These are phyloP conservation scores for Paramisgurnus dabryanus DNA, from an alignment of 2,113 vertebrate species.

Conservation along the genomic window DNA sequence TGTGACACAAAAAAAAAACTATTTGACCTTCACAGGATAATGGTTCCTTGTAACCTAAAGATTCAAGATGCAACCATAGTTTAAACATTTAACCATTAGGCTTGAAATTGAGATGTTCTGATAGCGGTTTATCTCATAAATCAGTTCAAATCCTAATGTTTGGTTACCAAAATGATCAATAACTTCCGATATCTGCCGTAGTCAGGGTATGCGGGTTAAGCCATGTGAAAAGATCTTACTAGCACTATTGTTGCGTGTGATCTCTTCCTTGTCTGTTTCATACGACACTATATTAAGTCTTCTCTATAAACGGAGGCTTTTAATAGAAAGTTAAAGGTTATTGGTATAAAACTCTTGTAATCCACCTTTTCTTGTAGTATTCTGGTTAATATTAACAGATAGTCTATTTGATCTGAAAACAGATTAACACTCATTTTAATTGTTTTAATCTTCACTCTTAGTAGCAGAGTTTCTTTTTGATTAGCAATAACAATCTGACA, in stretches of 20 bases:
- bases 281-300: neutral
- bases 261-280: constrained; percentile 4
- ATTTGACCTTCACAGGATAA: constrained; percentile 11
- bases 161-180: constrained; percentile 12
- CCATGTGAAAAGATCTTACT: constrained; percentile 28
- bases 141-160: neutral
- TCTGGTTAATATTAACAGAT: neutral
- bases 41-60: neutral
- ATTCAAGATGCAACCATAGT: neutral
- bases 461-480: constrained; percentile 41
- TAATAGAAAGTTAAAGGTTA: neutral
- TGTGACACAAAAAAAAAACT: constrained; percentile 3
- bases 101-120: neutral
- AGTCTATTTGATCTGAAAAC: neutral
- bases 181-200: neutral
- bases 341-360: constrained; percentile 2
- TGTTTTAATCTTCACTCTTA: neutral
- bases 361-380: neutral
- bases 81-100: neutral
- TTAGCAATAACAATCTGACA: constrained; percentile 38
- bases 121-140: neutral
- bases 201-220: constrained; percentile 25
- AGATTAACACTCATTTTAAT: constrained; percentile 14
- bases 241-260: constrained; percentile 5
- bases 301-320: neutral